Evolutionary conservation across 2,113 vertebrate genomes (phyloP), one percentile per base, ranked within the genome.

Genomic region (Climacteris rufus): DNA sequence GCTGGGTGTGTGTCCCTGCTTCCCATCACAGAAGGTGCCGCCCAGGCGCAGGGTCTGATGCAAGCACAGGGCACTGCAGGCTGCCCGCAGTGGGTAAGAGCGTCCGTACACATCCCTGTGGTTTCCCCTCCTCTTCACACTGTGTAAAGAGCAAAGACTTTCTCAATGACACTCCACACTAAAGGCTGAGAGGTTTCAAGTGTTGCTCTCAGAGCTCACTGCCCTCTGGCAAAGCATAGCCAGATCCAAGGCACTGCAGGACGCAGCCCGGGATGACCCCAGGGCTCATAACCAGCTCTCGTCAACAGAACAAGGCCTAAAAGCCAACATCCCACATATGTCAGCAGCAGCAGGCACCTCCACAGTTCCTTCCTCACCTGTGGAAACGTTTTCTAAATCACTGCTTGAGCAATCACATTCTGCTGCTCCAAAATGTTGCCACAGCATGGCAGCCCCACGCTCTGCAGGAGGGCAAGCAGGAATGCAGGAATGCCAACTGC

Each of bases 11-110:
- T 7, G 7, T 59, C 39, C 44, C 57, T 79, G 42, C 47, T 60
- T 35, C 11, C 33, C 45, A 40, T 6, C 8, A 2, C 61, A 63
- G 70, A 24, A 56, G n/a, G 37, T 85, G 86, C 37, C 54, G 49
- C 22, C 20, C 57, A 3, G 1, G 52, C 2, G 4, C 33, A 27
- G 30, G 16, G 44, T 22, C 27, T 2, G 14, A 30, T 7, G 23
- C 44, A 24, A 66, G 53, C 42, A 2, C 2, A 3, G 31, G 42
- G 66, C 56, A n/a, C 12, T 0, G 0, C 5, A 1, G 54, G 59
- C 83, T 70, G 60, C 30, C 59, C 0, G 0, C 40, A 75, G 37
- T 0, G 0, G 21, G 8, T 47, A 37, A 77, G 39, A 0, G 0
- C 1, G 1, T 57, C 50, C 35, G 42, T 42, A 42, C 42, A 42